Base-by-base conservation (phyloP, 2,888 invertebrate genomes). In the Drosophila fungiperda region DNA sequence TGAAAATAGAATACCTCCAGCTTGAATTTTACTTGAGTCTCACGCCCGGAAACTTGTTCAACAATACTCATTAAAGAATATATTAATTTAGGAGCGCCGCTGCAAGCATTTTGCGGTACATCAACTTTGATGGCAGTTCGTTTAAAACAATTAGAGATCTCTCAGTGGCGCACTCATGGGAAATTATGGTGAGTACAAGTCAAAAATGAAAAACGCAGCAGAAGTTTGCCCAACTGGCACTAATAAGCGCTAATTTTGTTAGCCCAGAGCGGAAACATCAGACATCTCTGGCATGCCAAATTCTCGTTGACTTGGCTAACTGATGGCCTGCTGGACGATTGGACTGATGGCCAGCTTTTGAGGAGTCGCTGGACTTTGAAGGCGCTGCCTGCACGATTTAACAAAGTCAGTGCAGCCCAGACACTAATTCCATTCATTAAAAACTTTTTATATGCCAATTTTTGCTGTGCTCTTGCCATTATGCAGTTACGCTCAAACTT, bases 351-450 rank as follows among this genome's bases (percentile, higher is more conserved):
- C 49, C 70, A 54, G 81, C 65, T 52, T 50, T 61, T 63, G 59
- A 58, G 64, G 17, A 26, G 64, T 9, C 29, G 49, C 62, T 55
- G 77, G 77, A 75, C 77, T 69, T 82, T 49, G 70, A 40, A 76
- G 74, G 66, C 70, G 70, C 58, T 77, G 84, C 57, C 72, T 64
- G 84, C 76, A 76, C 79, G 81, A 87, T 87, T 87, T 83, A 84
- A 83, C 87, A 85, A 84, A 85, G 79, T 85, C 85, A 76, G 75
- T 84, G 87, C 85, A 83, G 74, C 80, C 80, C 75, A 83, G 86
- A 87, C 86, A 88, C 87, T 87, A 87, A 87, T 87, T 86, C 83
- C 84, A 88, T 87, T 88, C 87, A 87, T 87, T 87, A 88, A 87
- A 87, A 85, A 87, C 88, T 89, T 85, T 85, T 87, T 89, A 84